Conservation (phyloP, 1,140 invertebrate genomes). For the Sarcophaga peregrina region DNA sequence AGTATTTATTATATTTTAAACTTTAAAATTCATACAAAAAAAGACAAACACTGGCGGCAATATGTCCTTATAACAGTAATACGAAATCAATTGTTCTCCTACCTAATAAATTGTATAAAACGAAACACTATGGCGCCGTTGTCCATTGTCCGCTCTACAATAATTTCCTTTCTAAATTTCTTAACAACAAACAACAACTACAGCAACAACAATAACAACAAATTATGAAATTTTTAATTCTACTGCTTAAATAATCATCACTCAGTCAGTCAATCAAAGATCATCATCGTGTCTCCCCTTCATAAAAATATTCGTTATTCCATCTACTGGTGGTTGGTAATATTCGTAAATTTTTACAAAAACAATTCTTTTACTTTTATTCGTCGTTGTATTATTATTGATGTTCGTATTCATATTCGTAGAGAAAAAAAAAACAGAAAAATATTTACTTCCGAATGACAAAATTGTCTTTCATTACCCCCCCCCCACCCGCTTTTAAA, state of each 20-base stretch:
- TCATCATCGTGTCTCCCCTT: not conserved
- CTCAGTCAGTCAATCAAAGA: not conserved
- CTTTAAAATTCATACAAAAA: too few relatives aligned
- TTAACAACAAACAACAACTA: not conserved
- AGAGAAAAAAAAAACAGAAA: not conserved
- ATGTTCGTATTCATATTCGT: not conserved
- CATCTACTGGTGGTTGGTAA: too few relatives aligned
- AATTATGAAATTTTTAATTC: too few relatives aligned
- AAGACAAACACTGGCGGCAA: too few relatives aligned
- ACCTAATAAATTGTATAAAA: not conserved
- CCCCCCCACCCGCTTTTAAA: not conserved
- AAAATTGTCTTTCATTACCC: not conserved
- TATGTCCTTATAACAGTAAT: too few relatives aligned
- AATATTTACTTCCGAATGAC: constrained; percentile 1
- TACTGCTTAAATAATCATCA: too few relatives aligned
- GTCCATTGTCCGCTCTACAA: not conserved
- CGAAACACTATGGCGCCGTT: not conserved
- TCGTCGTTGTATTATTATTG: not conserved
- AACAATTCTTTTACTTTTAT: constrained; percentile 3
- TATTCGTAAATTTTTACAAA: not conserved
- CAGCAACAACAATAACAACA: too few relatives aligned
- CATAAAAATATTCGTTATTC: not conserved
- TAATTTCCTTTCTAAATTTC: constrained; percentile 11
- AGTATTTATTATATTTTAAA: too few relatives aligned
- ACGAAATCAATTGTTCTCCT: not conserved